Evolutionary conservation across 2,113 vertebrate genomes (phyloP), one percentile per base, ranked within the genome.

Genomic region (Pterocles burchelli): DNA sequence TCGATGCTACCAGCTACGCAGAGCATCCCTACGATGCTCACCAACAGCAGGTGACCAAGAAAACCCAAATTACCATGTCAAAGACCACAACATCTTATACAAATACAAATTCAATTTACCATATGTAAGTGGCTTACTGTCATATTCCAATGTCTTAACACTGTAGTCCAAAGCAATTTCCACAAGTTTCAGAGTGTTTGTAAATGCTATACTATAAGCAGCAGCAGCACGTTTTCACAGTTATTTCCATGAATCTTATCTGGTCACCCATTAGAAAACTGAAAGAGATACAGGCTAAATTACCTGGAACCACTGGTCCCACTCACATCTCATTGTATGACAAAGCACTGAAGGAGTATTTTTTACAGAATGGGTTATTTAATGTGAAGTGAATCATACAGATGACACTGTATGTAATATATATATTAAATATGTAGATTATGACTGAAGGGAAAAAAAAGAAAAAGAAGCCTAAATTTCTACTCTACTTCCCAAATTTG

Each of bases 21-120:
- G n/a, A 75, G 41, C 29, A 77, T 17, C 48, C 36, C 70, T 65
- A 16, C 0, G 0, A 58, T 31, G 34, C 26, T 54, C 31, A 58
- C 8, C 12, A 83, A 34, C 16, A 76, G 63, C 38, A 93, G 55
- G 58, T 63, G 34, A 31, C 52, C 70, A 75, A 72, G 34, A 46
- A 88, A 94, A 57, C 34, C 70, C 25, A 8, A 54, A 78, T 1
- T 67, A 62, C 25, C 41, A 41, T 28, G 25, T 58, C 71, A 92
- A 92, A 89, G 46, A 85, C 3, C 14, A 15, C 45, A 73, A 33
- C 13, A 45, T 26, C 12, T 84, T 55, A 76, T 3, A 91, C 12
- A 65, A 55, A 74, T 4, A n/a, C n/a, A n/a, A n/a, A n/a, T n/a
- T n/a, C 14, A 29, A 67, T 66, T 41, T 33, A 66, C 29, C 3